Percentiles rank a stretch among this genome's conserved stretches.
Conservation (phyloP, 2,797 vertebrate genomes). For the Sebastes oblongus region DNA sequence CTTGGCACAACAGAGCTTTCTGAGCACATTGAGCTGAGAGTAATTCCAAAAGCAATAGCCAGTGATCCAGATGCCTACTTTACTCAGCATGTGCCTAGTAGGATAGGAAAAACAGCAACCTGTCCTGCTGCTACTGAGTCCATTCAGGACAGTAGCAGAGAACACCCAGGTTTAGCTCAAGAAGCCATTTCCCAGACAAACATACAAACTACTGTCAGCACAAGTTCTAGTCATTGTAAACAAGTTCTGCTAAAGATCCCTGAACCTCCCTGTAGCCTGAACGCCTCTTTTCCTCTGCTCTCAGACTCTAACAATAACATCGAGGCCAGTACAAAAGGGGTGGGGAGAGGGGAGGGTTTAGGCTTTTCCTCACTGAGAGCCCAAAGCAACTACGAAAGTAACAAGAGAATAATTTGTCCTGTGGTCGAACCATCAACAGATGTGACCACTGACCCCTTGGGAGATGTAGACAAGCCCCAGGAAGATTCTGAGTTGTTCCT, state of each 20-base stretch:
- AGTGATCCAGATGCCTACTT: not conserved
- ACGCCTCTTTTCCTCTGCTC: not conserved
- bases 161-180: conserved; percentile 1
- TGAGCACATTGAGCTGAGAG: conserved; percentile 3
- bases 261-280: not conserved
- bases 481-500: conserved; percentile 1
- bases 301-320: conserved; percentile 74
- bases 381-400: conserved; percentile 11
- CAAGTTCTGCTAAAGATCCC: conserved; percentile 16
- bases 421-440: conserved; percentile 7
- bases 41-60: not conserved
- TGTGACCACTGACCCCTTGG: conserved; percentile 3
- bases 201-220: conserved; percentile 22
- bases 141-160: not conserved
- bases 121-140: not conserved
- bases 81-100: conserved; percentile 9
- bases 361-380: conserved; percentile 8
- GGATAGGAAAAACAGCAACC: conserved; percentile 16
- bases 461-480: not conserved
- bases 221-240: conserved; percentile 6
- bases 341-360: not conserved
- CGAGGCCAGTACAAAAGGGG: conserved; percentile 17
- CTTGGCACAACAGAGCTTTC: conserved; percentile 11
- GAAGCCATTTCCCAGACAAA: not conserved
- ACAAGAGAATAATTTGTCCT: conserved; percentile 18